phyloP scores from a whole-genome alignment of 2,888 invertebrate genomes.

The Athalia cordata region DNA sequence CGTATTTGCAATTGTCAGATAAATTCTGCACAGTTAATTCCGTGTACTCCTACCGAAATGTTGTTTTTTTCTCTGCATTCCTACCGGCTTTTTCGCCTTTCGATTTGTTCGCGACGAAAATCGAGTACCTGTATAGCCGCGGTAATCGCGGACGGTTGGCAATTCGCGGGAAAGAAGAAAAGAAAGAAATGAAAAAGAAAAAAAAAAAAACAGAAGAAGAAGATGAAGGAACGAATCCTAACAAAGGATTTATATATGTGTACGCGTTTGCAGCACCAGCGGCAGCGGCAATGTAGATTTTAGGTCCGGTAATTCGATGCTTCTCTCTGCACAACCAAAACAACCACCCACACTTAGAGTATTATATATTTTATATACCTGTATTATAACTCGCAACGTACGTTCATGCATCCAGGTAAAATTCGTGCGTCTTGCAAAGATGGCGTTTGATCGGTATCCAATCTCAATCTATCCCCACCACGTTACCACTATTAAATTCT shows the following conservation, averaged over 20 bases:
- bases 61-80: too few species aligned
- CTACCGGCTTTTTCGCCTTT: too few species aligned
- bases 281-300: not conserved
- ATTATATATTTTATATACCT: not conserved
- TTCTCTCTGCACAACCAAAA: not conserved
- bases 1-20: too few species aligned
- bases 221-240: not conserved
- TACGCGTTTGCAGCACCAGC: not conserved
- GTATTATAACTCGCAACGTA: too few species aligned
- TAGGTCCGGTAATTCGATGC: not conserved
- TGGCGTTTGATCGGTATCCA: constrained; percentile 6
- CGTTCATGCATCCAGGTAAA: not conserved
- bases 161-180: too few species aligned
- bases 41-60: too few species aligned
- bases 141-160: too few species aligned
- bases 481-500: not conserved
- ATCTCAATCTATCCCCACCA: not conserved
- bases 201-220: too few species aligned
- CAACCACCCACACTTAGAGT: not conserved
- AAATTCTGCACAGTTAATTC: too few species aligned
- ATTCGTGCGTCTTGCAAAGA: not conserved
- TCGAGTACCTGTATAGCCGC: too few species aligned
- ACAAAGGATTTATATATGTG: not conserved
- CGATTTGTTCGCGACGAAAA: too few species aligned
- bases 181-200: too few species aligned